Base-by-base conservation (phyloP, 1,140 invertebrate genomes). In the Drosophila asahinai region DNA sequence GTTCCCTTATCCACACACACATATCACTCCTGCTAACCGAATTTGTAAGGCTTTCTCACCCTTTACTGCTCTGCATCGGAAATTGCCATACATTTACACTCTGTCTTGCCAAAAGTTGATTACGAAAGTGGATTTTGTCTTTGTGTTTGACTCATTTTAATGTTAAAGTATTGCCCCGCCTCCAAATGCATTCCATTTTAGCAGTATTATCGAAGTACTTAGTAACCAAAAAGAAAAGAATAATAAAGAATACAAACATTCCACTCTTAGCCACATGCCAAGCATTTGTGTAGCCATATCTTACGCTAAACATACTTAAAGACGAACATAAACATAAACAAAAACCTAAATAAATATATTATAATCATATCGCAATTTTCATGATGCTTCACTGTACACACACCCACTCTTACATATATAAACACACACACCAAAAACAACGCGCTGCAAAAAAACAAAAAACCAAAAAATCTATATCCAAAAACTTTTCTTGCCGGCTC, bases 401-500 rank as follows among this genome's bases (percentile, higher is more conserved):
- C 67, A 71, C 60, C 54, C 68, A 75, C 40, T 73, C 14, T 72
- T 51, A 61, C 30, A 78, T 25, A 25, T 42, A 67, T 30, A 67
- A 58, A 75, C 42, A 81, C 42, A 55, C 48, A 60, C 33, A 30
- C 59, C 2, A 36, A 33, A 33, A 36, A 74, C 58, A 76, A 80
- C 71, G 81, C 82, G 79, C 63, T 82, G 80, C 70, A 81, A 75
- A 33, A 33, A 58, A 27, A 49, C 2, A 57, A 64, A 62, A 63
- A 63, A 71, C 38, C 48, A 77, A 75, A 67, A 47, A 82, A 86
- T 84, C 80, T 84, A 71, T 77, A 76, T 43, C 70, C 61, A 78
- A 81, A 80, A 77, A 79, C 72, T 84, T 89, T 89, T 89, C 84
- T 89, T 89, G 84, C 86, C 81, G 84, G 84, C 81, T 81, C 84